These are phyloP conservation scores for Agriopis aurantiaria DNA, from an alignment of 2,888 invertebrate species.

Conservation along the genomic window DNA sequence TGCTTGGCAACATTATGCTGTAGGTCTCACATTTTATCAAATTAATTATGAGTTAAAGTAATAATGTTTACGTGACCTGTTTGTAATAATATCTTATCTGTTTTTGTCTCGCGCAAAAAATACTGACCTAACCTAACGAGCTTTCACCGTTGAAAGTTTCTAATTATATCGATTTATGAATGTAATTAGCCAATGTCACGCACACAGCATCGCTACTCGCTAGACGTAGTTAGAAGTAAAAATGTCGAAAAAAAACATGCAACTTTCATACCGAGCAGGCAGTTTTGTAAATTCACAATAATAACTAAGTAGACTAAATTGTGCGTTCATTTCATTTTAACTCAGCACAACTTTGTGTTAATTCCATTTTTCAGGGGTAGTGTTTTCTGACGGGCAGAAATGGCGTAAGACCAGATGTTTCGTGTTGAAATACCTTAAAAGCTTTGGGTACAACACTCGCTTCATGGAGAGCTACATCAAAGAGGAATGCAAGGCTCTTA, in stretches of 20 bases:
- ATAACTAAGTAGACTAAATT: too few relatives aligned
- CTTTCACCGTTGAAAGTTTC: constrained; percentile 9
- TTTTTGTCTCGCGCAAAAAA: constrained; percentile 11
- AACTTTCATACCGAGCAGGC: not conserved
- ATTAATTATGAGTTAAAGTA: constrained; percentile 14
- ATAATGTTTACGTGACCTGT: not conserved
- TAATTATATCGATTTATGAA: not conserved
- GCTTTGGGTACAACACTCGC: constrained; percentile 88
- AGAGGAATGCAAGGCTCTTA: constrained; percentile 87
- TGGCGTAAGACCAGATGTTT: constrained; percentile 89
- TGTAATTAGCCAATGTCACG: not conserved
- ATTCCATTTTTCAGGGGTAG: constrained; percentile 81
- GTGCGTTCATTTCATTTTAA: too few relatives aligned
- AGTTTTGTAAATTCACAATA: not conserved
- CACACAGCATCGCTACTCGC: not conserved
- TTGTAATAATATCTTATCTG: constrained; percentile 5
- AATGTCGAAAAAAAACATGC: not conserved
- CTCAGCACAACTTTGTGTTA: too few relatives aligned
- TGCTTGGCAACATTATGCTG: not conserved
- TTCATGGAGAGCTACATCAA: constrained; percentile 87
- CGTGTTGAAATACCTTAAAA: constrained; percentile 87
- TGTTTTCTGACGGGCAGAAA: constrained; percentile 89
- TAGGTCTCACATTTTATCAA: constrained; percentile 12
- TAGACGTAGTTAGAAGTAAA: not conserved
- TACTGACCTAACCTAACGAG: constrained; percentile 17